These are phyloP conservation scores for Stenolophus ochropezus DNA, from an alignment of 2,888 invertebrate species.

Conservation along the genomic window DNA sequence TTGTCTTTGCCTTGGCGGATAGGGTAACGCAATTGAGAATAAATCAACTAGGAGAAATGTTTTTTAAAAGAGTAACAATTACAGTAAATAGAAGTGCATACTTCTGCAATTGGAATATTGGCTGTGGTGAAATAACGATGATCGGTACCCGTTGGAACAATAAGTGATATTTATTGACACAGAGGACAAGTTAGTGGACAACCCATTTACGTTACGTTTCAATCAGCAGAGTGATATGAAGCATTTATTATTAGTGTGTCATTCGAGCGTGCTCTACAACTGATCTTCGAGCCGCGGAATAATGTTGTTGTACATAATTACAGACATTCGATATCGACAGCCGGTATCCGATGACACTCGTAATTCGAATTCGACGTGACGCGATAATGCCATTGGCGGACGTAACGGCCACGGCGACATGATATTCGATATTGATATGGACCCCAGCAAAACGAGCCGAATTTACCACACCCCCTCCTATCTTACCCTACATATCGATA, in stretches of 20 bases:
- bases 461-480: too few relatives aligned
- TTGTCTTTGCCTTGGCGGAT: too few relatives aligned
- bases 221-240: constrained; percentile 31
- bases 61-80: too few relatives aligned
- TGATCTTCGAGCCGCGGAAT: constrained; percentile 5
- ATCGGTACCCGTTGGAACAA: not conserved
- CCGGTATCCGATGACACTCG: constrained; percentile 48
- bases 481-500: too few relatives aligned
- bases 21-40: too few relatives aligned
- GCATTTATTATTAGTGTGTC: constrained; percentile 24
- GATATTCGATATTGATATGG: constrained; percentile 12
- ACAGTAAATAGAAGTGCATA: too few relatives aligned
- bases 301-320: constrained; percentile 48
- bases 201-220: not conserved
- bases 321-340: constrained; percentile 46
- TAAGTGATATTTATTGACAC: constrained; percentile 5
- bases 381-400: constrained; percentile 22
- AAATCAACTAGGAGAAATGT: too few relatives aligned
- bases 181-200: not conserved
- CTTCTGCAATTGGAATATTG: too few relatives aligned
- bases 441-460: too few relatives aligned
- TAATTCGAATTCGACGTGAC: constrained; percentile 52
- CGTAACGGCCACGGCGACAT: not conserved
- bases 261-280: constrained; percentile 27
- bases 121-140: too few relatives aligned